Percentiles rank a stretch among this genome's conserved stretches.
Conservation (phyloP, 2,888 invertebrate genomes). For the Platycheirus rosarum region DNA sequence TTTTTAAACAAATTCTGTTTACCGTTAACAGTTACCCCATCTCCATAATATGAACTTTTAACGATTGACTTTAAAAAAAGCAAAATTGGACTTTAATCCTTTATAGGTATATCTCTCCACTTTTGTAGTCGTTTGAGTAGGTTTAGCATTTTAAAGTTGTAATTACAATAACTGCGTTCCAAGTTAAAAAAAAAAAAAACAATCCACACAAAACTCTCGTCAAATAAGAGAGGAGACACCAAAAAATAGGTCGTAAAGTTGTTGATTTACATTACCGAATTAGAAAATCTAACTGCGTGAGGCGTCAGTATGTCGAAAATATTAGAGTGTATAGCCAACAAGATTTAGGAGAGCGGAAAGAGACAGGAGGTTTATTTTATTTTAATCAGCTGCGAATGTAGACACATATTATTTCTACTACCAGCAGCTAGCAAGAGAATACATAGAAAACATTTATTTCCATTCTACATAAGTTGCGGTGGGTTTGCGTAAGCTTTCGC, state of each 20-base stretch:
- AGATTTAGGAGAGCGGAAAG: conserved; percentile 13
- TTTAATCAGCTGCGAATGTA: conserved; percentile 65
- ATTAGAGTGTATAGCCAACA: conserved; percentile 29
- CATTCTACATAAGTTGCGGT: conserved; percentile 47
- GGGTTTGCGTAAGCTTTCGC: conserved; percentile 69
- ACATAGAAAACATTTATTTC: neutral
- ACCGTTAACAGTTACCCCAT: conserved; percentile 17
- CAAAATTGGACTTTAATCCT: conserved; percentile 41
- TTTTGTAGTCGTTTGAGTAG: neutral
- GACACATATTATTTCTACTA: neutral
- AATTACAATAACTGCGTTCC: conserved; percentile 50
- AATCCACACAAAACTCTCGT: conserved; percentile 33
- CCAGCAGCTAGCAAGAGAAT: too few relatives aligned
- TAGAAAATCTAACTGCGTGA: conserved; percentile 40
- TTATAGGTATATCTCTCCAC: conserved; percentile 6
- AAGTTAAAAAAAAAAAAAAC: conserved; percentile 9
- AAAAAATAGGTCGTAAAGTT: conserved; percentile 66
- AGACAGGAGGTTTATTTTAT: conserved; percentile 33
- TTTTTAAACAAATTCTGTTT: neutral
- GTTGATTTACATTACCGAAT: conserved; percentile 52
- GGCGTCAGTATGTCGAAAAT: conserved; percentile 61
- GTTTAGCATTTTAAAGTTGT: conserved; percentile 57
- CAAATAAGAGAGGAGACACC: conserved; percentile 17
- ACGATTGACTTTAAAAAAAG: conserved; percentile 17
- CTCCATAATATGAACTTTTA: conserved; percentile 21